Evolutionary conservation across 2,113 vertebrate genomes (phyloP).

Genomic region (Hoplias malabaricus): DNA sequence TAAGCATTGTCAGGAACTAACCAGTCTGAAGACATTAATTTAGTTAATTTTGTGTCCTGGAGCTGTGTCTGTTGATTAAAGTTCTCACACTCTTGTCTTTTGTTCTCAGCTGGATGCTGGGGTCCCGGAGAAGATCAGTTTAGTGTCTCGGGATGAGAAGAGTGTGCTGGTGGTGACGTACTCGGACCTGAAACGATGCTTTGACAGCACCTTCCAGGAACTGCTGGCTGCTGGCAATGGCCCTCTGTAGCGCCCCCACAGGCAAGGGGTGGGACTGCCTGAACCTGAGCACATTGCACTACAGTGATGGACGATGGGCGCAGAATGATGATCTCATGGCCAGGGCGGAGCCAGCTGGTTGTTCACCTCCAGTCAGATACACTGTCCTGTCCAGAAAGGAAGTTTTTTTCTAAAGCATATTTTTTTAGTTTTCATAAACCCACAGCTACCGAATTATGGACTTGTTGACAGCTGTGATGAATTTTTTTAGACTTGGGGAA

Average conservation of each 20-base stretch:
- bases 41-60: too few species aligned
- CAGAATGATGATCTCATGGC: conserved; percentile 60
- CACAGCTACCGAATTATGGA: conserved; percentile 77
- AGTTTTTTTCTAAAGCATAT: conserved; percentile 77
- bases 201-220: conserved; percentile 99
- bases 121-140: conserved; percentile 98
- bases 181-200: conserved; percentile 98
- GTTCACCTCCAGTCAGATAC: conserved; percentile 92
- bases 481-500: conserved; percentile 91
- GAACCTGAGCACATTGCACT: conserved; percentile 90
- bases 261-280: conserved; percentile 71
- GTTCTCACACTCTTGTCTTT: not conserved
- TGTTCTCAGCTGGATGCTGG: conserved; percentile 89
- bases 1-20: too few species aligned
- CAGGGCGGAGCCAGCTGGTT: conserved; percentile 67
- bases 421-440: conserved; percentile 81
- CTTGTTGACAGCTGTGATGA: conserved; percentile 68
- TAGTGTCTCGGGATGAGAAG: conserved; percentile 98
- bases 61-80: too few species aligned
- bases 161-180: conserved; percentile 98
- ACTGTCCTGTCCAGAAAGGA: conserved; percentile 92
- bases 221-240: conserved; percentile 90
- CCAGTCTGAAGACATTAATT: too few species aligned
- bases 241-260: conserved; percentile 86
- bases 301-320: conserved; percentile 78